Conservation (phyloP, 2,797 vertebrate species). For the Microcaecilia unicolor region DNA sequence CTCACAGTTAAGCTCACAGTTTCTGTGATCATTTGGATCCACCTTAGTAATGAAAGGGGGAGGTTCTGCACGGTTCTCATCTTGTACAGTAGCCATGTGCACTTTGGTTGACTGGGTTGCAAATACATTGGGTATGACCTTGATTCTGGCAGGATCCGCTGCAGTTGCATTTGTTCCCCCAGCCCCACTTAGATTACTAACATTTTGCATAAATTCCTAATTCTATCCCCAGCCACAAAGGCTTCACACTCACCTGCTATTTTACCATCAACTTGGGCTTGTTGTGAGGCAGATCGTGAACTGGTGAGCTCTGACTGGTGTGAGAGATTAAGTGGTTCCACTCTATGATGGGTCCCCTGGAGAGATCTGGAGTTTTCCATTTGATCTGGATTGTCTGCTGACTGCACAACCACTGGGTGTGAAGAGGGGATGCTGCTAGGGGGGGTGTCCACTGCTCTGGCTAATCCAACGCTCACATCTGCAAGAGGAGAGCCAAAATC, state of each 20-base stretch:
- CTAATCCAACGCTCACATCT: constrained; percentile 4
- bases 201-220: too few species aligned
- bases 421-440: not conserved
- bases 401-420: not conserved
- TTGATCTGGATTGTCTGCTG: not conserved
- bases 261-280: constrained; percentile 57
- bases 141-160: too few species aligned
- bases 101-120: too few species aligned
- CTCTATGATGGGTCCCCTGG: not conserved
- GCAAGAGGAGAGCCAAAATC: not conserved
- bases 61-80: too few species aligned
- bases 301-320: constrained; percentile 13
- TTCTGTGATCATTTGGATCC: too few species aligned
- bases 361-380: not conserved
- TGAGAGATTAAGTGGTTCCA: constrained; percentile 60
- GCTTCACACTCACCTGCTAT: constrained; percentile 61
- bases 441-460: too few species aligned
- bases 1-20: too few species aligned
- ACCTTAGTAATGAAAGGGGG: too few species aligned
- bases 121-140: too few species aligned
- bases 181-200: too few species aligned
- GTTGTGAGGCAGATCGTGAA: not conserved
- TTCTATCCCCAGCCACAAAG: not conserved
- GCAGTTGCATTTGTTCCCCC: too few species aligned
- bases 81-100: too few species aligned